A percentile compares a stretch with the other conserved stretches of the same genome.
Conservation (phyloP, 2,113 vertebrate species). For the Neopipo cinnamomea region DNA sequence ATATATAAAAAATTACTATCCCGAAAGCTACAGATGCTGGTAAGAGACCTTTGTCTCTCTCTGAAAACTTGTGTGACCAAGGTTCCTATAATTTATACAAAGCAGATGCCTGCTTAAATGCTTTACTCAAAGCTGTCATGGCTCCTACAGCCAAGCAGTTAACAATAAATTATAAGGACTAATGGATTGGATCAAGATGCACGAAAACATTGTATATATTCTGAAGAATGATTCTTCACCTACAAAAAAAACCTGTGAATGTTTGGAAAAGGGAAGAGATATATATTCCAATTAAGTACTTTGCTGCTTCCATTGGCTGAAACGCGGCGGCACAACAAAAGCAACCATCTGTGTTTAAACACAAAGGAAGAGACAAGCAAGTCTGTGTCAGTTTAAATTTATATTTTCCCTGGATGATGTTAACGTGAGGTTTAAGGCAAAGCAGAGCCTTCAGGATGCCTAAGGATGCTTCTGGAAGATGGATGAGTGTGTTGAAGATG, state of each 20-base stretch:
- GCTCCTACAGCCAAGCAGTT: conserved; percentile 18
- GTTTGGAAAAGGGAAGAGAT: background rate
- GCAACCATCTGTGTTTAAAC: conserved; percentile 57
- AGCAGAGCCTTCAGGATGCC: background rate
- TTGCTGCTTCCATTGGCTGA: conserved; percentile 22
- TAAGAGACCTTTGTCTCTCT: conserved; percentile 18
- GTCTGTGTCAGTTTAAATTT: conserved; percentile 40
- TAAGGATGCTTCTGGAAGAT: background rate
- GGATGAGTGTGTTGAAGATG: background rate
- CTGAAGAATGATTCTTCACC: conserved; percentile 19
- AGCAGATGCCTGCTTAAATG: conserved; percentile 51
- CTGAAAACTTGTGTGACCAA: conserved; percentile 18
- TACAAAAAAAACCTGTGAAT: background rate
- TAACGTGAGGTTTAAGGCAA: conserved; percentile 8
- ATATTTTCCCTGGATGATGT: background rate
- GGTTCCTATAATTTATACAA: conserved; percentile 34
- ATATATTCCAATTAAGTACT: conserved; percentile 5
- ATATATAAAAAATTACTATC: background rate
- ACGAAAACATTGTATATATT: conserved; percentile 12
- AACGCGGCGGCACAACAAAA: conserved; percentile 19
- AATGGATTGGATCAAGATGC: conserved; percentile 49
- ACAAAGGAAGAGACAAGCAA: conserved; percentile 48
- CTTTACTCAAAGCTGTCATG: conserved; percentile 40
- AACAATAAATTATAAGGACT: conserved; percentile 49
- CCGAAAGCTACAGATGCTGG: background rate